These are phyloP conservation scores for Periphyllus acericola DNA, from an alignment of 2,888 invertebrate species.

Conservation along the genomic window DNA sequence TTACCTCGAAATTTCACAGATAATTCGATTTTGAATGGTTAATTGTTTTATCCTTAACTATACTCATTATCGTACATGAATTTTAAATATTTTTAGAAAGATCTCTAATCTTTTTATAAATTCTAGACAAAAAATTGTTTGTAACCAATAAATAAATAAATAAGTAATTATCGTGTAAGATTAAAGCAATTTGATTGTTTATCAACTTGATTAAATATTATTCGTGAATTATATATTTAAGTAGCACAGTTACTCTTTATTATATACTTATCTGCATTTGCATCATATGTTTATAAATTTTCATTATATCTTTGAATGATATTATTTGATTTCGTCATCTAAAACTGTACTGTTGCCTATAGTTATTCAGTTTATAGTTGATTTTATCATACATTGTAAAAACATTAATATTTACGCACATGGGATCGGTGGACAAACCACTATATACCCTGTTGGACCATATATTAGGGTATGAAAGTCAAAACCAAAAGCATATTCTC, in stretches of 20 bases:
- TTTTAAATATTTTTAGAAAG: too few species aligned
- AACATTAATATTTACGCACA: not conserved
- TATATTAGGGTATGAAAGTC: constrained; percentile 36
- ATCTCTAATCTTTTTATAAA: not conserved
- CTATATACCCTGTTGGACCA: not conserved
- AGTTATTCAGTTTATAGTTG: not conserved
- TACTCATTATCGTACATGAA: not conserved
- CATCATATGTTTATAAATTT: not conserved
- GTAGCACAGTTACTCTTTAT: not conserved
- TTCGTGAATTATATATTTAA: too few species aligned
- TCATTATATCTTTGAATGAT: not conserved
- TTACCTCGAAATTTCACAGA: not conserved
- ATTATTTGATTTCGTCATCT: not conserved
- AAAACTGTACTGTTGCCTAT: not conserved
- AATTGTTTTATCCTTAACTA: not conserved
- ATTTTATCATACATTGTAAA: not conserved
- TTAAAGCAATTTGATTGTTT: too few species aligned
- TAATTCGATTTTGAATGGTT: too few species aligned
- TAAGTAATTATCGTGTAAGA: not conserved
- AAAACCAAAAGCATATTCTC: constrained; percentile 51
- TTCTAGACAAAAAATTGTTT: not conserved
- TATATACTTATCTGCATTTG: not conserved
- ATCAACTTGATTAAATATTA: too few species aligned
- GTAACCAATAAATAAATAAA: not conserved
- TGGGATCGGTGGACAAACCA: constrained; percentile 10